Evolutionary conservation across 2,113 vertebrate genomes (phyloP), one percentile per base, ranked within the genome.

Genomic region (Scalopus aquaticus): DNA sequence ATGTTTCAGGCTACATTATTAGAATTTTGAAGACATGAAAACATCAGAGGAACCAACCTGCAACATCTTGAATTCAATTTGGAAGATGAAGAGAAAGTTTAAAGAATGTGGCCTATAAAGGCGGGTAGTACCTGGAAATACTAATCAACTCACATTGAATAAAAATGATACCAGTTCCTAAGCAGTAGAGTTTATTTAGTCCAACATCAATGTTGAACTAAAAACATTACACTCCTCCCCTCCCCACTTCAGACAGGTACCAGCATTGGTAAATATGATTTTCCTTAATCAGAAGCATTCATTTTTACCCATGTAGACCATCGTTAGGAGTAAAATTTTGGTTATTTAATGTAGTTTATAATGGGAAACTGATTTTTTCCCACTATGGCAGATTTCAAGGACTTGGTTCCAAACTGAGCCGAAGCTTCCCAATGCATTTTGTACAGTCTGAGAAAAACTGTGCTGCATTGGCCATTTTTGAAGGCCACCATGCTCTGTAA

Each of bases 401-500:
- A 99, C 98, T 98, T 98, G 98, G 98, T 98, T 98, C 97, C 96
- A 98, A 98, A 97, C 98, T 98, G 99, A 99, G 98, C 98, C 96
- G 93, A 97, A 98, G 98, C 97, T 98, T 99, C 98, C 98, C 91
- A 92, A 98, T 98, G 98, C 97, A 96, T 98, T 98, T 98, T 98
- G 97, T 98, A 98, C 98, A 97, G 91, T 98, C 96, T 98, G 98
- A 98, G 97, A 97, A 94, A 97, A 98, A 92, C 98, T 98, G 98
- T 98, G 95, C 98, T 98, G 97, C 97, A 94, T 94, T 93, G 98
- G 98, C 98, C 91, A 70, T 97, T 98, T 95, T 97, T 98, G 98
- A 98, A 98, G 98, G 98, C 99, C 98, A 99, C 97, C 97, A 99
- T 99, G 99, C 98, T 97, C 98, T 98, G 95, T 98, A 98, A 97